Percentiles rank a stretch among this genome's conserved stretches.
phyloP scores from a whole-genome alignment of 2,797 vertebrate genomes.

The Galagoides demidoff region DNA sequence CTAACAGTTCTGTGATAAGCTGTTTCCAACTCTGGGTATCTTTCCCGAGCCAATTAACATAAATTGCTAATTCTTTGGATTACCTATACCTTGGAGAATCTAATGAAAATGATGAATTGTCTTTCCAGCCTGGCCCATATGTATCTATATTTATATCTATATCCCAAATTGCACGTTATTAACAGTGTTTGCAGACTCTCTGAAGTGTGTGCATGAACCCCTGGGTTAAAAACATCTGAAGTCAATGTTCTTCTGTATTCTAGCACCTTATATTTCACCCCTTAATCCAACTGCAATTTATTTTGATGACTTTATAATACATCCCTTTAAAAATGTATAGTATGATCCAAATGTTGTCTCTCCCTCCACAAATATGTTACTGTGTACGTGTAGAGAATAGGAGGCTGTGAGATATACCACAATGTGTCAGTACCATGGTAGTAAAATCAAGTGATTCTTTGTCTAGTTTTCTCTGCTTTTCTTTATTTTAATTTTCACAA shows the following conservation, averaged over 20 bases:
- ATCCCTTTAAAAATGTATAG: background rate
- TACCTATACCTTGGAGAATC: background rate
- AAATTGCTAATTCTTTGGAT: background rate
- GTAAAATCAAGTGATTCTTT: background rate
- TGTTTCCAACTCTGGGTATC: background rate
- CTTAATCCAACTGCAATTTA: background rate
- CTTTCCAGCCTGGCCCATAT: background rate
- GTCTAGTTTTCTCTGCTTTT: slow-evolving; percentile 10
- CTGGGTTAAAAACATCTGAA: background rate
- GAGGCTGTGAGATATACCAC: background rate
- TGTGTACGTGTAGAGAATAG: background rate
- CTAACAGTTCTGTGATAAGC: background rate
- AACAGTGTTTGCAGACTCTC: background rate
- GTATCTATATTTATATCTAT: background rate
- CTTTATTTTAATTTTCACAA: background rate
- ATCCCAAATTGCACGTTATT: background rate
- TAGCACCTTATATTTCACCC: slow-evolving; percentile 1
- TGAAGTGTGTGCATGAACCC: background rate
- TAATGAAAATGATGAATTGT: background rate
- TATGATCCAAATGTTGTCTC: background rate
- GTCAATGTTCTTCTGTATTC: background rate
- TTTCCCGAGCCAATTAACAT: background rate
- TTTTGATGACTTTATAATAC: background rate
- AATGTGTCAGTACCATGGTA: background rate
- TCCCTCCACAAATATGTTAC: background rate